Evolutionary conservation across 1,140 invertebrate genomes (phyloP), one percentile per base, ranked within the genome.

Genomic region (Papilio polyxenes): DNA sequence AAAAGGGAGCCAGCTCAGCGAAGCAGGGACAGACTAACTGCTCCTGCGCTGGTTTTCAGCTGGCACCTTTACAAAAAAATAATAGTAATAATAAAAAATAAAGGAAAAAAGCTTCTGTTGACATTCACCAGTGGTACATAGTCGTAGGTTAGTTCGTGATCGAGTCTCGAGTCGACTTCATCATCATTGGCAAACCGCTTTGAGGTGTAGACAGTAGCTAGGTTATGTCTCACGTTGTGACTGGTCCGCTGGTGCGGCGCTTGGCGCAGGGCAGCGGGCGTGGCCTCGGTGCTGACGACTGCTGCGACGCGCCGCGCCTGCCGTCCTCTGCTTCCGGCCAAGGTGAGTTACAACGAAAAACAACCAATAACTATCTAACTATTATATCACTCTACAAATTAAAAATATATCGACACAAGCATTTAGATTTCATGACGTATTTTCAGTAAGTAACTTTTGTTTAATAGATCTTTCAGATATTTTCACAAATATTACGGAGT

Each of bases 231-330:
- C 92, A 93, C 92, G 90, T 93, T 94, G 91, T 93, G 92, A 94
- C 91, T 94, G 90, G 91, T 93, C 92, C 92, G 93, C 92, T 92
- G 93, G 93, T 94, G 92, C 93, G 92, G 94, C 94, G 94, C 92
- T 96, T 95, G 95, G 95, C 95, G 95, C 95, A 96, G 95, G 95
- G 91, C 95, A 96, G 94, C 95, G 94, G 87, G 93, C 90, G 86
- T 96, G 95, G 95, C 93, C 94, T 90, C 95, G 95, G 87, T 96
- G 95, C 95, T 96, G 95, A 96, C 95, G 95, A 89, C 92, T 95
- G 94, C 91, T 95, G 91, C 93, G 92, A 92, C 94, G 95, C 94
- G 95, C 95, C 92, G 92, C 91, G 87, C 92, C 92, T 48, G 88
- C 91, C 91, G 87, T 87, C 89, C 91, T 93, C 92, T 93, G 91